Conservation (phyloP, 2,888 invertebrate species). For the Hypolimnas misippus region DNA sequence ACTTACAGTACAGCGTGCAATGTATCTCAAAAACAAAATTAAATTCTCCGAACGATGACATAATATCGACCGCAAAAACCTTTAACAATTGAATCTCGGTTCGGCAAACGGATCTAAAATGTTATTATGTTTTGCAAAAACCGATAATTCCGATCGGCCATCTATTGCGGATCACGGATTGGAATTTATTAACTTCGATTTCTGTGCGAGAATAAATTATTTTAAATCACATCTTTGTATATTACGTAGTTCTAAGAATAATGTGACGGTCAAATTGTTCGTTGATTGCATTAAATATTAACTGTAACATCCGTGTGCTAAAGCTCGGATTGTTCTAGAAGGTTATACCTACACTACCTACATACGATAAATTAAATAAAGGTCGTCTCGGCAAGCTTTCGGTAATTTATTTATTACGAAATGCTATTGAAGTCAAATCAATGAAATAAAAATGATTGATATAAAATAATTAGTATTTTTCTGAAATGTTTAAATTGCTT, state of each 20-base stretch:
- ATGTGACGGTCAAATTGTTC: conserved; percentile 11
- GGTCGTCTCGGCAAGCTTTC: too few relatives aligned
- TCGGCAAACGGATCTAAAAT: conserved; percentile 2
- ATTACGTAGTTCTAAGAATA: conserved; percentile 14
- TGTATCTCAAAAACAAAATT: conserved; percentile 5
- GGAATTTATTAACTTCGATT: neutral
- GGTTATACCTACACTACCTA: conserved; percentile 1
- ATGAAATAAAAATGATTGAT: too few relatives aligned
- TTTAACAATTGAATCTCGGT: neutral
- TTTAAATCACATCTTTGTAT: neutral
- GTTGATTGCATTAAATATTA: conserved; percentile 16
- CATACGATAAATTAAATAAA: neutral
- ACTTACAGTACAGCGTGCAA: neutral
- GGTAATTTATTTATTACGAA: too few relatives aligned
- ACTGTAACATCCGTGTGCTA: conserved; percentile 13
- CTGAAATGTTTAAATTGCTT: too few relatives aligned
- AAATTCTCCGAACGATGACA: conserved; percentile 16
- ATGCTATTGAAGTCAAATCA: too few relatives aligned
- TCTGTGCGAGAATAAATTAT: neutral
- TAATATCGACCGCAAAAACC: conserved; percentile 10
- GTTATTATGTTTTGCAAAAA: conserved; percentile 1
- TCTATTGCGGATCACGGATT: neutral
- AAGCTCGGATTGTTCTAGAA: conserved; percentile 13
- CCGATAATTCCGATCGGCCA: neutral
- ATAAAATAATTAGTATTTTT: too few relatives aligned